Evolutionary conservation across 2,113 vertebrate species (phyloP).

Genomic region (Nipponia nippon): DNA sequence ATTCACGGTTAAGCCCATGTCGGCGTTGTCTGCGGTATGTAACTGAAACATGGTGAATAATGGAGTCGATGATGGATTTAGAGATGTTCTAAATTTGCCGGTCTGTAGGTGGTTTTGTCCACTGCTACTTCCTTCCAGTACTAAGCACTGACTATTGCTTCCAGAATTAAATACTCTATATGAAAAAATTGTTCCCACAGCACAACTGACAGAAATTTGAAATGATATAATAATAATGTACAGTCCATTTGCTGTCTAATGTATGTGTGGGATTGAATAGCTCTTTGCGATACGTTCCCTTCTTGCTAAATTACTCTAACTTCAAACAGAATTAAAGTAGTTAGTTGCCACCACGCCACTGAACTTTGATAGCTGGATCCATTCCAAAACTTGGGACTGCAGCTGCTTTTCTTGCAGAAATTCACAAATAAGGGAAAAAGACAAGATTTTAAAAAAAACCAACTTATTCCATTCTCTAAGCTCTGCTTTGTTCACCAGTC

Average conservation of each 20-base stretch:
- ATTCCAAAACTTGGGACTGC: not conserved
- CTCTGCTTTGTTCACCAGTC: not conserved
- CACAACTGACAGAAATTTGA: conserved; percentile 42
- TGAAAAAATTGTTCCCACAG: conserved; percentile 22
- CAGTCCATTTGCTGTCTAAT: conserved; percentile 61
- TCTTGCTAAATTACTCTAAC: conserved; percentile 51
- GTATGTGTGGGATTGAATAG: conserved; percentile 54
- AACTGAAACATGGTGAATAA: conserved; percentile 1
- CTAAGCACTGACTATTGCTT: conserved; percentile 8
- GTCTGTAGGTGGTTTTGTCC: conserved; percentile 37
- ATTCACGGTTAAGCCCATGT: not conserved
- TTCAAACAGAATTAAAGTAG: conserved; percentile 45
- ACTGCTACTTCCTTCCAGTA: conserved; percentile 1
- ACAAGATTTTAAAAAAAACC: not conserved
- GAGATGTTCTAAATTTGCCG: not conserved
- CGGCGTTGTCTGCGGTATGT: not conserved
- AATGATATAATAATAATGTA: conserved; percentile 51
- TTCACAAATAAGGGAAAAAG: not conserved
- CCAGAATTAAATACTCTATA: conserved; percentile 27
- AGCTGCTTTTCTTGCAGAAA: not conserved
- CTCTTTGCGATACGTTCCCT: conserved; percentile 2
- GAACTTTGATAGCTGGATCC: conserved; percentile 29
- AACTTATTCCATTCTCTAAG: not conserved
- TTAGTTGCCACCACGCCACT: not conserved
- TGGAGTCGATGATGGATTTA: not conserved